Percentiles rank a stretch among this genome's conserved stretches.
Conservation (phyloP, 92 coral and sea anemone species). For the Palythoa heliodiscus region DNA sequence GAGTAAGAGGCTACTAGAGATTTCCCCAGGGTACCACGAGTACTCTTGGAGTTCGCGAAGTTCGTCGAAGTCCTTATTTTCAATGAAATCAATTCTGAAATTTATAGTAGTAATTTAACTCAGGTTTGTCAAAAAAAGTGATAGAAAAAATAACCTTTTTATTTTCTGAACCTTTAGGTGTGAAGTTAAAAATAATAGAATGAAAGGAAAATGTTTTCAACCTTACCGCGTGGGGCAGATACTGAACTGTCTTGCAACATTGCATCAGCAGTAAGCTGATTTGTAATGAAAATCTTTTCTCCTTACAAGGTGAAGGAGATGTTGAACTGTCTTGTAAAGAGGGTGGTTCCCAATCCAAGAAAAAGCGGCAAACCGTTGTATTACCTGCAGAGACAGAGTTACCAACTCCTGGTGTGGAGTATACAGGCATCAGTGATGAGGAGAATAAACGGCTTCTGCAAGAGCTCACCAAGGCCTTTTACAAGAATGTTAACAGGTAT, state of each 20-base stretch:
- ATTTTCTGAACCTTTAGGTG: no score
- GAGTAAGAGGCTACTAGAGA: no score
- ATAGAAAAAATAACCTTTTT: no score
- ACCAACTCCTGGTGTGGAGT: constrained; percentile 85
- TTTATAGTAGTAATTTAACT: no score
- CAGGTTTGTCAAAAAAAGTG: no score
- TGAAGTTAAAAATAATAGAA: no score
- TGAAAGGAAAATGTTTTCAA: no score
- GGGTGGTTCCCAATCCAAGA: not conserved
- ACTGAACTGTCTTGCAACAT: not conserved
- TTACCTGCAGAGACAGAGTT: constrained; percentile 82
- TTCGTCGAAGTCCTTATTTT: no score
- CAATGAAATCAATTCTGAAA: no score
- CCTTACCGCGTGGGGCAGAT: no score
- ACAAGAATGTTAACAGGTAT: constrained; percentile 87
- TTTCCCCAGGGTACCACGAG: no score
- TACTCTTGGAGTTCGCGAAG: no score
- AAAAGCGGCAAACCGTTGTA: constrained; percentile 72
- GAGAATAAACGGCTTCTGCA: constrained; percentile 67
- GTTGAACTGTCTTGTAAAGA: constrained; percentile 33
- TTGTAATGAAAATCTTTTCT: not conserved
- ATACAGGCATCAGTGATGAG: constrained; percentile 74
- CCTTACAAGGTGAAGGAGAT: constrained; percentile 34
- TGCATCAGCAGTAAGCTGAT: not conserved
- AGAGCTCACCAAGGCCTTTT: constrained; percentile 81